Evolutionary conservation across 1,140 invertebrate genomes (phyloP).

Genomic region (Rhizoglyphus robini): DNA sequence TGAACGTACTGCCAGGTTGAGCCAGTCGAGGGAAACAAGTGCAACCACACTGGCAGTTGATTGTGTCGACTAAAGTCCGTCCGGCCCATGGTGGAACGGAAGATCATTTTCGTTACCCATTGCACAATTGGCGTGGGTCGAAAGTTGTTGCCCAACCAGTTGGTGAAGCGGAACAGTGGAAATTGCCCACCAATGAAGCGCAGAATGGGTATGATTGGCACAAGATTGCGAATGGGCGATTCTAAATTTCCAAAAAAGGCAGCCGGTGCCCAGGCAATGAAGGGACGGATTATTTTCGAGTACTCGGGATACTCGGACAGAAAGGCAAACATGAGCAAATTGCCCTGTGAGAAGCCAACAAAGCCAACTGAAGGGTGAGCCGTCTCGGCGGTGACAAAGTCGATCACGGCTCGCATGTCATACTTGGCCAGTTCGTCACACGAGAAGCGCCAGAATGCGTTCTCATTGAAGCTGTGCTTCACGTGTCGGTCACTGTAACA

Average conservation of each 20-base stretch:
- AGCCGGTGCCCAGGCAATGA: slow-evolving; percentile 56
- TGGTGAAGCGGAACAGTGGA: not conserved
- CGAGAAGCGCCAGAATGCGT: not conserved
- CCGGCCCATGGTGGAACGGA: not conserved
- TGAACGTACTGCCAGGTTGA: slow-evolving; percentile 56
- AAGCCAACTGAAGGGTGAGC: slow-evolving; percentile 7
- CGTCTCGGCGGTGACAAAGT: not conserved
- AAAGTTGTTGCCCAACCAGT: not conserved
- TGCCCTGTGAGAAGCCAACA: slow-evolving; percentile 29
- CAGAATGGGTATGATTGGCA: not conserved
- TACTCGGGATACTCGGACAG: slow-evolving; percentile 47
- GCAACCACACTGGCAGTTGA: slow-evolving; percentile 53
- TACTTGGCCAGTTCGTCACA: not conserved
- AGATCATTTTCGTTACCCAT: not conserved
- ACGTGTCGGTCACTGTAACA: not conserved
- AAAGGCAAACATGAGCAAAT: slow-evolving; percentile 47
- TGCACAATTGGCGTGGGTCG: slow-evolving; percentile 5
- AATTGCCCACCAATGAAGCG: not conserved
- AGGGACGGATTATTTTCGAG: slow-evolving; percentile 40
- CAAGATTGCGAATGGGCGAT: not conserved
- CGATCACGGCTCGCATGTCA: not conserved
- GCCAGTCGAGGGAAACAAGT: slow-evolving; percentile 66
- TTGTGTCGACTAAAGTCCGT: slow-evolving; percentile 38
- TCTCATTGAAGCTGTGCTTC: not conserved
- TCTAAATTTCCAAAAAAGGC: slow-evolving; percentile 30